Evolutionary conservation across 2,888 invertebrate genomes (phyloP).

Genomic region (Drosophila koepferae): DNA sequence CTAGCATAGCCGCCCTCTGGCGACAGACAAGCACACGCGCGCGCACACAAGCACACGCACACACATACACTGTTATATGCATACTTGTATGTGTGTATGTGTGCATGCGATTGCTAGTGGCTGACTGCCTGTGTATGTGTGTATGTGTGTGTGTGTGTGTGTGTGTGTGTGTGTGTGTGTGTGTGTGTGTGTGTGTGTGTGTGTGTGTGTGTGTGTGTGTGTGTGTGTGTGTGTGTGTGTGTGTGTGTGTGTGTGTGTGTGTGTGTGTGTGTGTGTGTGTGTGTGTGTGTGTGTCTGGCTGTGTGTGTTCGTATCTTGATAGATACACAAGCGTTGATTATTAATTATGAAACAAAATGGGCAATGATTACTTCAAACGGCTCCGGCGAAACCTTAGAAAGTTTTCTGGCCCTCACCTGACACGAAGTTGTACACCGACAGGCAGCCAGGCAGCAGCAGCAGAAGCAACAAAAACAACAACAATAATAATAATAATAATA

Average conservation of each 20-base stretch:
- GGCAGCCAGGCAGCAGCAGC: constrained; percentile 2
- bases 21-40: constrained; percentile 13
- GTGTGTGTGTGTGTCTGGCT: constrained; percentile 13
- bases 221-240: constrained; percentile 2
- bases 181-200: constrained; percentile 7
- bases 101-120: constrained; percentile 3
- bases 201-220: neutral
- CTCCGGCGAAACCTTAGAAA: constrained; percentile 70
- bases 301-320: constrained; percentile 15
- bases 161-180: neutral
- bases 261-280: too few species aligned
- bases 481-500: neutral
- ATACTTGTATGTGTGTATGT: neutral
- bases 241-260: neutral
- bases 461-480: too few species aligned
- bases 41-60: neutral
- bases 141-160: constrained; percentile 8
- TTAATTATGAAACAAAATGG: constrained; percentile 71
- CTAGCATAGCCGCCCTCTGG: constrained; percentile 23
- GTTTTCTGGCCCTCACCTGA: constrained; percentile 52
- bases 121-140: neutral
- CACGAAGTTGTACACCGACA: constrained; percentile 14
- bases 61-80: neutral
- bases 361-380: constrained; percentile 63
- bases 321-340: constrained; percentile 72